Evolutionary conservation across 2,113 vertebrate species (phyloP).

Genomic region (Semicossyphus pulcher): DNA sequence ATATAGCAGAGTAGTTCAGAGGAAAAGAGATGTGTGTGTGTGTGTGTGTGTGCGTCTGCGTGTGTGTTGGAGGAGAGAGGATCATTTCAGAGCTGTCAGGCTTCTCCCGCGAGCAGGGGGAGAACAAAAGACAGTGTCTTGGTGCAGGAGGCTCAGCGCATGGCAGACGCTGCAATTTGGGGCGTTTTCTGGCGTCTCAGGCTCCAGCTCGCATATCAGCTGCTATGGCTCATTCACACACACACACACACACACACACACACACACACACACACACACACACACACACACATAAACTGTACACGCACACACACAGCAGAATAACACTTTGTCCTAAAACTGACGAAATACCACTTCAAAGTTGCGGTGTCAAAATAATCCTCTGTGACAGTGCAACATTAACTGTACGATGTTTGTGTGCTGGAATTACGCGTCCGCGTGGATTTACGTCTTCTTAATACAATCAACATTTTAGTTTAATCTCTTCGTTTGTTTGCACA

Average conservation of each 20-base stretch:
- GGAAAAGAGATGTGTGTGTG: constrained; percentile 34
- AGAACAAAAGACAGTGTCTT: constrained; percentile 81
- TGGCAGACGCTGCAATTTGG: constrained; percentile 80
- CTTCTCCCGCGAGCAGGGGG: constrained; percentile 76
- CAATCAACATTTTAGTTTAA: background rate
- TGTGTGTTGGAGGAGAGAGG: constrained; percentile 48
- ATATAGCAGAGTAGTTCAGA: constrained; percentile 45
- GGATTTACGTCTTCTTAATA: constrained; percentile 24
- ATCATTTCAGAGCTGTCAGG: constrained; percentile 85
- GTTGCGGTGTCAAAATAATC: constrained; percentile 54
- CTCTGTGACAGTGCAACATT: constrained; percentile 35
- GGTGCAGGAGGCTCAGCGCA: constrained; percentile 75
- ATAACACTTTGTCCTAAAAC: constrained; percentile 45
- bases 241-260: constrained; percentile 25
- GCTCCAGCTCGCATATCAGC: constrained; percentile 72
- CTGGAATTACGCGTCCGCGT: constrained; percentile 4
- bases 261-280: constrained; percentile 17
- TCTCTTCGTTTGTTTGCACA: constrained; percentile 3
- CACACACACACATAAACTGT: constrained; percentile 23
- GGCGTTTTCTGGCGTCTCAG: constrained; percentile 76
- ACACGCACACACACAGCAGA: constrained; percentile 10
- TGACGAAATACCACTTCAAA: constrained; percentile 45
- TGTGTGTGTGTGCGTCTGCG: constrained; percentile 37
- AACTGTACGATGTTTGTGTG: constrained; percentile 4
- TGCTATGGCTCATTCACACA: constrained; percentile 40